Percentiles rank a stretch among this genome's conserved stretches.
Evolutionary conservation across 2,888 invertebrate species (phyloP).

Genomic region (Limnephilus lunatus): DNA sequence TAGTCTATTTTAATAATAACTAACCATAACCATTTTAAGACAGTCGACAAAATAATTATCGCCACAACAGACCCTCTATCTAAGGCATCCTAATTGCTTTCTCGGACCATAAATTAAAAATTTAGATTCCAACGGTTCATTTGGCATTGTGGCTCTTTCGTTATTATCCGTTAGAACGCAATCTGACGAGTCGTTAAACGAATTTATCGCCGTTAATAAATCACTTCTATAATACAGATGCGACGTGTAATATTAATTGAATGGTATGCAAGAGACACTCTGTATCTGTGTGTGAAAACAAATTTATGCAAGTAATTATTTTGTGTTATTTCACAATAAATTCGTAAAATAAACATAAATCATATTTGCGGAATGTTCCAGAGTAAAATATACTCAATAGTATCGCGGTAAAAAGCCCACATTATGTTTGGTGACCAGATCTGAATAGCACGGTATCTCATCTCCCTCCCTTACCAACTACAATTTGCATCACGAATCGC

Average conservation of each 20-base stretch:
- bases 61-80: neutral
- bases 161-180: neutral
- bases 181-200: slow-evolving; percentile 20
- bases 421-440: too few relatives aligned
- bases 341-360: too few relatives aligned
- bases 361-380: too few relatives aligned
- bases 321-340: too few relatives aligned
- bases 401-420: too few relatives aligned
- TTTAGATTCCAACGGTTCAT: slow-evolving; percentile 21
- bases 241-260: neutral
- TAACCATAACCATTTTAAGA: neutral
- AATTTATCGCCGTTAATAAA: slow-evolving; percentile 13
- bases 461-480: too few relatives aligned
- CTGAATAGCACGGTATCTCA: too few relatives aligned
- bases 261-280: neutral
- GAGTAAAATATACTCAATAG: too few relatives aligned
- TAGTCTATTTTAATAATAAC: neutral
- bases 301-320: too few relatives aligned
- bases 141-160: neutral
- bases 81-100: neutral
- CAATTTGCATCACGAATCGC: too few relatives aligned
- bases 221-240: neutral
- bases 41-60: neutral
- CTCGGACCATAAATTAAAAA: slow-evolving; percentile 4
- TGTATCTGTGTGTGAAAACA: neutral